These are phyloP conservation scores for Melinaea menophilus DNA, from an alignment of 2,888 invertebrate genomes.

Conservation along the genomic window DNA sequence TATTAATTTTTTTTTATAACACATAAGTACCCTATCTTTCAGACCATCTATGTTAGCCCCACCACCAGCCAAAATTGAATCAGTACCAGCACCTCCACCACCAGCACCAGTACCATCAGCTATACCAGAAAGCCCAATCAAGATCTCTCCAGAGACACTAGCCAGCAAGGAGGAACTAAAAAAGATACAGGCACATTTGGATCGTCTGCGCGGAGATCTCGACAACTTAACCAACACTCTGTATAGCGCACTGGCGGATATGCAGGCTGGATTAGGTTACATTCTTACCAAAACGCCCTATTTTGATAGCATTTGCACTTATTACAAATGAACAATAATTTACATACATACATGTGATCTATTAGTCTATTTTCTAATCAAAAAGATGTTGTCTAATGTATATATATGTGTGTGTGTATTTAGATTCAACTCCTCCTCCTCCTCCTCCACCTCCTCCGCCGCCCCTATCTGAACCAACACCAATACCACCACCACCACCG, in stretches of 20 bases:
- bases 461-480: not conserved
- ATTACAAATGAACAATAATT: too few species aligned
- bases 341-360: too few species aligned
- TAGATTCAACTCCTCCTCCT: slow-evolving; percentile 15
- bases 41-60: not conserved
- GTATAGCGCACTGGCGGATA: slow-evolving; percentile 39
- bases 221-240: slow-evolving; percentile 45
- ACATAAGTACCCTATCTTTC: not conserved
- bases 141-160: slow-evolving; percentile 2
- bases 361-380: too few species aligned
- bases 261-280: slow-evolving; percentile 34
- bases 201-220: slow-evolving; percentile 41
- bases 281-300: not conserved
- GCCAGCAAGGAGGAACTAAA: slow-evolving; percentile 37
- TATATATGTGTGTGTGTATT: too few species aligned
- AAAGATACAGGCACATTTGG: slow-evolving; percentile 34
- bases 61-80: slow-evolving; percentile 7
- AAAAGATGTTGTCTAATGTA: too few species aligned
- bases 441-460: slow-evolving; percentile 13
- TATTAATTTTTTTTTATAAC: too few species aligned
- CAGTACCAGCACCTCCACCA: slow-evolving; percentile 8
- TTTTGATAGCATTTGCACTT: not conserved
- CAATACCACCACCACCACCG: not conserved
- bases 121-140: not conserved
- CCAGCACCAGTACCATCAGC: slow-evolving; percentile 11